These are phyloP conservation scores for Luffia ferchaultella DNA, from an alignment of 2,888 invertebrate genomes.

Conservation along the genomic window DNA sequence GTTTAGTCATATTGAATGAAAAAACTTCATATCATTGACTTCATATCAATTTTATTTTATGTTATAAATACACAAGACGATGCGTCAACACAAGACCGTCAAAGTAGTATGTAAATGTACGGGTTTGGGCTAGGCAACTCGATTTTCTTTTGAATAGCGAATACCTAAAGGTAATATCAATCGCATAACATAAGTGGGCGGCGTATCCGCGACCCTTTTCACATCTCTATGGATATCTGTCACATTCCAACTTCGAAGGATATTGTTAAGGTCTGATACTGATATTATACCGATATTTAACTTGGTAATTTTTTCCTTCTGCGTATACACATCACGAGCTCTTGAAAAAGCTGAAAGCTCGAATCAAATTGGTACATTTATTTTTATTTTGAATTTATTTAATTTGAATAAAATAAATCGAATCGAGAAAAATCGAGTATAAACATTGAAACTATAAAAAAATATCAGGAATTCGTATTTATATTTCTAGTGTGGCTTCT, in stretches of 20 bases:
- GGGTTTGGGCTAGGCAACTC: slow-evolving; percentile 1
- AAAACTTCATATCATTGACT: no score
- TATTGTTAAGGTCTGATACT: slow-evolving; percentile 6
- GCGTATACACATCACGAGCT: no score
- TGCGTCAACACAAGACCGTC: not conserved
- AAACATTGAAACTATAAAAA: no score
- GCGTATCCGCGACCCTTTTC: slow-evolving; percentile 6
- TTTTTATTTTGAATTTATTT: no score
- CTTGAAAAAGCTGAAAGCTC: no score
- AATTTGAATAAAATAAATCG: no score
- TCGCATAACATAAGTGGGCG: slow-evolving; percentile 6
- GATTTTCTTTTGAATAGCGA: slow-evolving; percentile 4
- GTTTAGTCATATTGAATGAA: no score
- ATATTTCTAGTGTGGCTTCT: no score
- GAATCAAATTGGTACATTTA: no score
- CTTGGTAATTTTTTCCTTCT: slow-evolving; percentile 3
- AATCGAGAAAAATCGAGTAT: no score
- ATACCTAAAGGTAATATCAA: slow-evolving; percentile 8
- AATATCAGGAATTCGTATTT: no score
- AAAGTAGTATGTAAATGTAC: slow-evolving; percentile 4
- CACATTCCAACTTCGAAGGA: slow-evolving; percentile 7
- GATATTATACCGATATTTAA: slow-evolving; percentile 4
- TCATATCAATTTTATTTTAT: no score
- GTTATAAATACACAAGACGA: not conserved
- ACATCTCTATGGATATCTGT: slow-evolving; percentile 10